Percentiles rank a stretch among this genome's conserved stretches.
Evolutionary conservation across 2,113 vertebrate genomes (phyloP).

Genomic region (Paramisgurnus dabryanus): DNA sequence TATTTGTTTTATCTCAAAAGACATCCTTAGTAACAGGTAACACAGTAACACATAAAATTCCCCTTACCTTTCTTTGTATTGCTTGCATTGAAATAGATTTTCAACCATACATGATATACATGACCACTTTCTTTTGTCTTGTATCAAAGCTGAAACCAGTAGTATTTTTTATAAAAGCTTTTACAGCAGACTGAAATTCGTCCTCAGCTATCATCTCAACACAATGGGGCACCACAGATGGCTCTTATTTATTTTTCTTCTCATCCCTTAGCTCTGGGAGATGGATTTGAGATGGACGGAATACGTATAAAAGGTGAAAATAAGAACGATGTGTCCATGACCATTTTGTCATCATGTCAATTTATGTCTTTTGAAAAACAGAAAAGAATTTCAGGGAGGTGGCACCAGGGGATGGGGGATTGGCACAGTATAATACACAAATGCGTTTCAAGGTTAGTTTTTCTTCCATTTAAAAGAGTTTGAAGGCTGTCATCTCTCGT

Average conservation of each 20-base stretch:
- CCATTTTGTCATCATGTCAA: not conserved
- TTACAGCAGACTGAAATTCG: slow-evolving; percentile 3
- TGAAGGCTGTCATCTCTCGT: slow-evolving; percentile 11
- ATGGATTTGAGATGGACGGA: slow-evolving; percentile 10
- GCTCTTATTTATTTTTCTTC: slow-evolving; percentile 44
- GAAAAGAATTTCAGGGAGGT: not conserved
- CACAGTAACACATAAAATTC: not conserved
- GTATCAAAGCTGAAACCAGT: not conserved
- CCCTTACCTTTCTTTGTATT: not conserved
- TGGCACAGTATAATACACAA: slow-evolving; percentile 1
- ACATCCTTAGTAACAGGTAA: too few species aligned
- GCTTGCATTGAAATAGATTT: not conserved
- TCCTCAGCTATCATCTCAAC: slow-evolving; percentile 49
- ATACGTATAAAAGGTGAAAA: not conserved
- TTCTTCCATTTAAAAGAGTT: slow-evolving; percentile 11
- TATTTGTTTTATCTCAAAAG: too few species aligned
- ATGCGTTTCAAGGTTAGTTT: slow-evolving; percentile 16
- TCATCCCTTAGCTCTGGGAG: slow-evolving; percentile 16
- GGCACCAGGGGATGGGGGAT: not conserved
- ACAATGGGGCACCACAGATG: slow-evolving; percentile 59
- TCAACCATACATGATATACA: not conserved
- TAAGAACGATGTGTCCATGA: not conserved
- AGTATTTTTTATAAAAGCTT: slow-evolving; percentile 13
- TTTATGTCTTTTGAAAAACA: slow-evolving; percentile 16
- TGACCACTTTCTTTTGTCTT: not conserved